Conservation (phyloP, 2,113 vertebrate genomes). For the Euleptes europaea region DNA sequence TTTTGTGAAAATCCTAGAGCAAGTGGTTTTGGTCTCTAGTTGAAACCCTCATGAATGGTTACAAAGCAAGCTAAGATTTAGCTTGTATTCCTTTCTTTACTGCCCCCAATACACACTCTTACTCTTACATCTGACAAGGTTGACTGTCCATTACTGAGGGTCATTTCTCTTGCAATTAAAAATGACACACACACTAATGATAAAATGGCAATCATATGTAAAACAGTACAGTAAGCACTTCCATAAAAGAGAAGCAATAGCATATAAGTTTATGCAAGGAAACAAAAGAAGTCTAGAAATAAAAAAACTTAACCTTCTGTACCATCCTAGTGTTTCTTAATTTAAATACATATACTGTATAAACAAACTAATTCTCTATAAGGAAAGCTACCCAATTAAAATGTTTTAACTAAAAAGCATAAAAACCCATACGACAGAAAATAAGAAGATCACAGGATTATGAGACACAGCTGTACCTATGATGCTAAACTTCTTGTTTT, state of each 20-base stretch:
- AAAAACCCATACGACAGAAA: slow-evolving; percentile 1
- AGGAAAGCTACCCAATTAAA: slow-evolving; percentile 6
- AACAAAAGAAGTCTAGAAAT: not conserved
- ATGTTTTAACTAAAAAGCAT: not conserved
- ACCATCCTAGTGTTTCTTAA: not conserved
- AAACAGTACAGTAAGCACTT: not conserved
- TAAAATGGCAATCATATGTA: not conserved
- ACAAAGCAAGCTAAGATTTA: not conserved
- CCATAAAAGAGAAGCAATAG: not conserved
- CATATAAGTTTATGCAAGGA: not conserved
- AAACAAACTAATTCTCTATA: not conserved
- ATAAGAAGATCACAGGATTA: not conserved
- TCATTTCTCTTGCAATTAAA: not conserved
- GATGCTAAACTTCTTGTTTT: not conserved
- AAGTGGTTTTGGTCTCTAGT: not conserved
- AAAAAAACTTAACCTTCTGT: not conserved
- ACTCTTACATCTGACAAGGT: not conserved
- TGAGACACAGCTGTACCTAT: not conserved
- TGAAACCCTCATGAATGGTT: not conserved
- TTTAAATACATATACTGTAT: not conserved
- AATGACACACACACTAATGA: not conserved
- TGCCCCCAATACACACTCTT: not conserved
- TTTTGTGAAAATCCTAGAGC: not conserved
- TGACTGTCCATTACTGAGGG: not conserved
- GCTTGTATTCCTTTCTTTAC: not conserved